Evolutionary conservation across 2,888 invertebrate species (phyloP), one percentile per base, ranked within the genome.

Genomic region (Drosophila greeni): DNA sequence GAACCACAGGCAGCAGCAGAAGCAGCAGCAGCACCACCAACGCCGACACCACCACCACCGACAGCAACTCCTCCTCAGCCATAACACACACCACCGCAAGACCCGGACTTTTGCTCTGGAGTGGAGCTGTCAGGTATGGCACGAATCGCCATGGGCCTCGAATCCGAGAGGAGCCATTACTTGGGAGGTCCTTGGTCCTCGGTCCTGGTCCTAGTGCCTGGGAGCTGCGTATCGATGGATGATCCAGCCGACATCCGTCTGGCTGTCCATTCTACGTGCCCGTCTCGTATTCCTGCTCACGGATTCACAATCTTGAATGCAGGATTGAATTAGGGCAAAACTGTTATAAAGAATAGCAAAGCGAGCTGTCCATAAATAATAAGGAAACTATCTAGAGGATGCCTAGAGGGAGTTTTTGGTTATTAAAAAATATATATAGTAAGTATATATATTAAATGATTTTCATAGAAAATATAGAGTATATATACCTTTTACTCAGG

Each of bases 121-220:
- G 45, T 47, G 45, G 29, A 20, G 29, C 45, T 47, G 29, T 47
- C 45, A 47, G 29, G 45, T 47, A 47, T 47, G 45, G 20, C 45
- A 47, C 31, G 29, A 47, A 47, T 47, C 14, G 45, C 45, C 45
- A 47, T 47, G 45, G 45, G 45, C 45, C 45, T 47, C n/a, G n/a
- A n/a, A n/a, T n/a, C n/a, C n/a, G n/a, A n/a, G n/a, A 14, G 29
- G 18, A 42, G n/a, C 11, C 23, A 40, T 16, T 26, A 12, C 18
- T 29, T 45, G 45, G 45, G 18, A 7, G 18, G 29, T 43, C 26
- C 24, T 26, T 7, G 18, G 29, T 26, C 26, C 24, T 24, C 14
- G 18, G 29, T 43, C 26, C 24, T 24, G 24, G 14, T 40, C 2
- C 14, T 42, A 8, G 5, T 20, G 39, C 20, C 18, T n/a, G 39